Evolutionary conservation across 2,113 vertebrate species (phyloP), one percentile per base, ranked within the genome.

Genomic region (Ondatra zibethicus): DNA sequence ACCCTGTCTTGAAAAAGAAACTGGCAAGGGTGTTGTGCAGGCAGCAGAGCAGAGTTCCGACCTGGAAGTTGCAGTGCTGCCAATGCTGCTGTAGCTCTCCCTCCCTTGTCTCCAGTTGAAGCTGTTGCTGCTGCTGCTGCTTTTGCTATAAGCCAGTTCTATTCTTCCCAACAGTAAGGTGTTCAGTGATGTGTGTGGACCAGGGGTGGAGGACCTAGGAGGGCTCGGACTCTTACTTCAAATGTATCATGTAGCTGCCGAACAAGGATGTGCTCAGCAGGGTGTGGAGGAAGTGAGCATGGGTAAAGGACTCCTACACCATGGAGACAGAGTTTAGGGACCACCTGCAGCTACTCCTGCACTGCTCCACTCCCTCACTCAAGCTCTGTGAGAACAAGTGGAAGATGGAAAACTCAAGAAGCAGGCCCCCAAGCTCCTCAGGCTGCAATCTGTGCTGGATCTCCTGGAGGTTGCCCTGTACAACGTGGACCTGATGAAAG

Each of bases 381-480:
- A 99, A 99, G 98, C 99, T 99, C 93, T 99, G 99, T 0, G 99
- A 99, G 98, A 99, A 99, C 0, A 99, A 99, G 98, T 99, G 99
- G 99, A 99, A 99, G 98, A 99, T 99, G 99, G 99, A 99, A 99
- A 99, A 97, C 99, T 99, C 98, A 99, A 99, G 99, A 99, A 99
- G 94, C 99, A 99, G 97, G 99, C 99, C 0, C 99, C 99, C 0
- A 99, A 99, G 97, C 98, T 99, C 65, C 98, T 99, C 50, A 99
- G 99, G 99, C 99, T 99, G 93, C 99, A 99, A 92, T 99, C 99
- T 5, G 99, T 99, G 99, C 99, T 99, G 97, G 99, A 99, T 94
- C 99, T 99, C 68, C 99, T 99, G 3, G 99, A 99, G 98, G 99
- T 99, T 61, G 99, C 99, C 0, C 98, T 99, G 55, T 99, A 99